These are phyloP conservation scores for Hyperoodon ampullatus DNA, from an alignment of 2,113 vertebrate species.

Conservation along the genomic window DNA sequence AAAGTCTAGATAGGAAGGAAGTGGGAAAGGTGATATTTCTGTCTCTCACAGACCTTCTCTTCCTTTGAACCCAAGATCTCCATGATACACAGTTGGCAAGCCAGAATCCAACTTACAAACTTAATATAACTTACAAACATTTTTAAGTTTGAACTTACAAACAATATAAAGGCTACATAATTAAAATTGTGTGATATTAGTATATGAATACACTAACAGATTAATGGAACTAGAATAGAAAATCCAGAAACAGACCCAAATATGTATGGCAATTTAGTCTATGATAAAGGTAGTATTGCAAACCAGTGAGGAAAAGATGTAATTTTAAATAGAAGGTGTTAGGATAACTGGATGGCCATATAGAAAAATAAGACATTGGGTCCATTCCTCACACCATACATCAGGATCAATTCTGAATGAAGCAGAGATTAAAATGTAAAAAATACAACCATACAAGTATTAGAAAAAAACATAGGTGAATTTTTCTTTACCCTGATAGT, in stretches of 20 bases:
- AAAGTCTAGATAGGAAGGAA: not conserved
- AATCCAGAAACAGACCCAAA: conserved; percentile 2
- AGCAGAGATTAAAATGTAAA: not conserved
- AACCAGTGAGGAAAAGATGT: not conserved
- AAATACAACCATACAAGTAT: not conserved
- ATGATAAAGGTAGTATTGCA: not conserved
- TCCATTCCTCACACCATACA: not conserved
- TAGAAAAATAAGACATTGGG: not conserved
- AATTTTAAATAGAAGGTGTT: conserved; percentile 16
- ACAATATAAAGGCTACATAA: not conserved
- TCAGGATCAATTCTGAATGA: conserved; percentile 19
- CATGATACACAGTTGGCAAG: not conserved
- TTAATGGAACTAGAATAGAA: not conserved
- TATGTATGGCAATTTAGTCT: not conserved
- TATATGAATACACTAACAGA: not conserved
- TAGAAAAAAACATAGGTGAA: not conserved
- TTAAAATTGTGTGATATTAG: not conserved
- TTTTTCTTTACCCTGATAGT: not conserved
- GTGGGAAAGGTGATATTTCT: not conserved
- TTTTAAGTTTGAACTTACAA: not conserved
- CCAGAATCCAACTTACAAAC: not conserved
- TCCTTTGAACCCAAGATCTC: not conserved
- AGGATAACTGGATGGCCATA: not conserved
- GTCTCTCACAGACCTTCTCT: not conserved
- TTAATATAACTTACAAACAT: not conserved